Evolutionary conservation across 2,113 vertebrate species (phyloP), one percentile per base, ranked within the genome.

Genomic region (Semnopithecus entellus): DNA sequence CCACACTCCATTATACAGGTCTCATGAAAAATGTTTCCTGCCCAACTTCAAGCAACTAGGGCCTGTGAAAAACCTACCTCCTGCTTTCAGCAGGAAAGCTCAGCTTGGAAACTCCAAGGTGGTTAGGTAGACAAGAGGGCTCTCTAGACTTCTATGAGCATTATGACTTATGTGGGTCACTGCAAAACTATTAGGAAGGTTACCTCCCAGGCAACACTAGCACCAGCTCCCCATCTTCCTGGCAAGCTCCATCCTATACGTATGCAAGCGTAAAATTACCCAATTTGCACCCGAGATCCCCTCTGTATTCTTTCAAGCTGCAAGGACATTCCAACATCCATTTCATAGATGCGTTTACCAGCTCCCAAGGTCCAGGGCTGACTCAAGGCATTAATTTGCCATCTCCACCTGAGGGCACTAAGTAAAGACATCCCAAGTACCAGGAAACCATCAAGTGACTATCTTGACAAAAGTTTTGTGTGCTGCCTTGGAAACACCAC

Each of bases 1-100:
- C 94, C 96, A 94, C n/a, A 79, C 85, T 66, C 95, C 88, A 68
- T 94, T 92, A 85, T 88, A 12, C 2, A 25, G 84, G 73, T 66
- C 85, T 85, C 81, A n/a, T 76, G 81, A 88, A 75, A 93, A 92
- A 87, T 35, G 38, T 27, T 70, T 64, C 73, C 72, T 85, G 43
- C 59, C 76, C 50, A 38, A 88, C 68, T 55, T 18, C 75, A 95
- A 96, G 80, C 66, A 57, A 13, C 64, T n/a, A 17, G 78, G n/a
- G 78, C 38, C 90, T 88, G 8, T 81, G 94, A 87, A 94, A 94
- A 94, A 90, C 22, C 52, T 25, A 61, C 81, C 64, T 79, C 75
- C 43, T 38, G 27, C 38, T 90, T 92, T 78, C 9, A 90, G 43
- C 32, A 64, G 18, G 16, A 90, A 48, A 59, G 25, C 30, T 85